Base-by-base conservation (phyloP, 2,113 vertebrate genomes). In the Stictonetta naevosa region DNA sequence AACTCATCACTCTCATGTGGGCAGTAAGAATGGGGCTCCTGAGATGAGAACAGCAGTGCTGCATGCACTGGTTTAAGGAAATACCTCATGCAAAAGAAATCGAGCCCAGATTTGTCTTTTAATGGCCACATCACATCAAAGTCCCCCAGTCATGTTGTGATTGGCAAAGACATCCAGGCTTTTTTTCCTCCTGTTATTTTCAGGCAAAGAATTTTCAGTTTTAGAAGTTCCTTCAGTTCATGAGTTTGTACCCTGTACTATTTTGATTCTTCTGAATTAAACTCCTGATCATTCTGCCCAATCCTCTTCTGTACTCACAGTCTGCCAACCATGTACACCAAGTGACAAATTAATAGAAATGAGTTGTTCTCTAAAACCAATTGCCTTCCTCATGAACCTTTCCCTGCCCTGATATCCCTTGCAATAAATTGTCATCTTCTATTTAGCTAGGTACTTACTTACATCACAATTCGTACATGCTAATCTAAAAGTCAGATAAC, bases 51-150 rank as follows among this genome's bases (percentile, higher is more conserved):
- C 34, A 42, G 40, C 80, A 34, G 79, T 6, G 13, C 20, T 1
- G 4, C 31, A 3, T 1, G 3, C 3, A 2, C 44, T 3, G 13
- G 18, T 21, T 28, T 13, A 58, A 0, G 3, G 44, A 33, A 44
- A 60, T 3, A 23, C 26, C 5, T 2, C 25, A 72, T 11, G 40
- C 25, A 5, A 17, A 33, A n/a, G 15, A 17, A 31, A n/a, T 26
- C 16, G 6, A 26, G 16, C 72, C 40, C 5, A 3, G 11, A 38
- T 56, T 31, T 63, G 64, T 52, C 34, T 59, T 59, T 26, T 58
- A 62, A 69, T 1, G 3, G 63, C 33, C 25, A 11, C 2, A 8
- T 42, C 6, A 1, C 33, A 8, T 20, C 15, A n/a, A 29, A 0
- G 7, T 23, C 38, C 59, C 29, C 10, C 5, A n/a, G 59, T 60